Conservation (phyloP, 64 coral and sea anemone species). For the Catalaphyllia jardinei region DNA sequence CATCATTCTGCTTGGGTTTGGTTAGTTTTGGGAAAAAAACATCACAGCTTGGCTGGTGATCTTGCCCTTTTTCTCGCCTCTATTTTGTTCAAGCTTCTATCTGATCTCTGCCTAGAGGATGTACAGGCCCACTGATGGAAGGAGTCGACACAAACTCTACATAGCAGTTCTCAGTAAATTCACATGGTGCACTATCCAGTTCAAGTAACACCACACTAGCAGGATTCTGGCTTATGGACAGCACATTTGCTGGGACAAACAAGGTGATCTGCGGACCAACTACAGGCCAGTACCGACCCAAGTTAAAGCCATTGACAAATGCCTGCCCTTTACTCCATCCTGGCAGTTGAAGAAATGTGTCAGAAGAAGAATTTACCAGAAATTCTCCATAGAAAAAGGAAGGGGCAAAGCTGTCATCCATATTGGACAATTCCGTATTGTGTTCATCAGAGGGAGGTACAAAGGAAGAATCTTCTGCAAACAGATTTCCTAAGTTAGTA, state of each 20-base stretch:
- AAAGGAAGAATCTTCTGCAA: not conserved
- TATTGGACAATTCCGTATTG: not conserved
- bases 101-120: slow-evolving; percentile 16
- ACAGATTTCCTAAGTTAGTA: slow-evolving; percentile 48
- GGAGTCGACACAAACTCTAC: slow-evolving; percentile 60
- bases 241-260: slow-evolving; percentile 74
- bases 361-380: slow-evolving; percentile 2
- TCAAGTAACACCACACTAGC: slow-evolving; percentile 72
- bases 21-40: too few species aligned
- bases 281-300: slow-evolving; percentile 92
- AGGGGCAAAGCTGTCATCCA: not conserved
- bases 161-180: slow-evolving; percentile 63
- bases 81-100: not conserved
- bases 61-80: not conserved
- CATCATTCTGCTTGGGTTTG: too few species aligned
- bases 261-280: slow-evolving; percentile 87
- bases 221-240: slow-evolving; percentile 47
- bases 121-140: slow-evolving; percentile 73
- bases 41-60: not conserved
- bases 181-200: slow-evolving; percentile 80
- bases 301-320: slow-evolving; percentile 88
- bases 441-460: not conserved
- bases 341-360: slow-evolving; percentile 20
- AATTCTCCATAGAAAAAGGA: slow-evolving; percentile 37
- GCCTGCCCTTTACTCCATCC: slow-evolving; percentile 72